phyloP scores from a whole-genome alignment of 2,888 invertebrate species.

The Boloria selene region DNA sequence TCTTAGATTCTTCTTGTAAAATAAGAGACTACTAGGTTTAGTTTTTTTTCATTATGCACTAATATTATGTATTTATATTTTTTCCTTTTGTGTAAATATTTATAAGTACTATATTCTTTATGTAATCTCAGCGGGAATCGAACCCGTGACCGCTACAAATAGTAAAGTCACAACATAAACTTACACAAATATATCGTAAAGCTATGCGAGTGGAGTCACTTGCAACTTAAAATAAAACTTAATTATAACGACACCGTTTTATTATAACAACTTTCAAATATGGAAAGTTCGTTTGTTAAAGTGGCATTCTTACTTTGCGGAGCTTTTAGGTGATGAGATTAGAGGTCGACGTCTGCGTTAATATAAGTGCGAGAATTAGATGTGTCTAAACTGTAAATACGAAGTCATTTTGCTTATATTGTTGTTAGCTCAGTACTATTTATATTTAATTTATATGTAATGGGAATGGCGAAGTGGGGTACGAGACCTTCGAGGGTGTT shows the following conservation, averaged over 20 bases:
- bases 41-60: no score
- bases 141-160: no score
- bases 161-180: no score
- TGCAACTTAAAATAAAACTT: neutral
- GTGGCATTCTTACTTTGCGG: constrained; percentile 19
- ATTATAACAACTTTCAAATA: neutral
- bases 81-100: no score
- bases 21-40: no score
- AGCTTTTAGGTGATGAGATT: constrained; percentile 29
- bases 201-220: no score
- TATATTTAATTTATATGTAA: neutral
- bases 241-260: neutral
- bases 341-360: constrained; percentile 22
- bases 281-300: constrained; percentile 21
- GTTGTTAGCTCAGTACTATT: constrained; percentile 1
- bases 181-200: no score
- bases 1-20: no score
- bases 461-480: neutral
- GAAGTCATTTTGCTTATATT: constrained; percentile 17
- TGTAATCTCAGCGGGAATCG: no score
- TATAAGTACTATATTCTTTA: no score
- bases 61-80: no score
- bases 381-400: constrained; percentile 26
- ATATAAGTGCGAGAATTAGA: constrained; percentile 23
- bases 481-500: no score